Base-by-base conservation (phyloP, 2,888 invertebrate species). In the Vannuccia rotundouncinata region DNA sequence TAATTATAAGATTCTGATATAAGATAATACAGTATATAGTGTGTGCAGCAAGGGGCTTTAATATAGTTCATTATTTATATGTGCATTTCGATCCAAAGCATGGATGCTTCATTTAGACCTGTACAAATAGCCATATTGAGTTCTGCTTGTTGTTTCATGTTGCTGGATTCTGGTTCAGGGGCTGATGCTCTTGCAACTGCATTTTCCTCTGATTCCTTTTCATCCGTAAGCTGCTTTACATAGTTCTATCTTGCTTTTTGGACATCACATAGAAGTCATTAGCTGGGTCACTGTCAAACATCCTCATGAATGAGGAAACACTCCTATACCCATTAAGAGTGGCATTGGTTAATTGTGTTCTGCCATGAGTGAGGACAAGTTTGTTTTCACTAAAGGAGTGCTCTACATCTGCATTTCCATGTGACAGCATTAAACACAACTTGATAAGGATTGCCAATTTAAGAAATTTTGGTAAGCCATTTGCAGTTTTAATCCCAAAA, bases 351-450 rank as follows among this genome's bases (percentile, higher is more conserved):
- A 66, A 66, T 66, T 27, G 66, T 66, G 66, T 66, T 66, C 66
- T 66, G 66, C 66, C 66, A 66, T 66, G 66, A 66, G 66, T 66
- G 66, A 66, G 66, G 66, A 66, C 66, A 66, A 66, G 66, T 22
- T 66, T 66, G 66, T 66, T 66, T 22, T 66, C 66, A 66, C 66
- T 66, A 66, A 66, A 66, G 66, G 66, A 66, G 66, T 27, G 66
- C 66, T 66, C 66, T 66, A 66, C 66, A 22, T 66, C 66, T 66
- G 66, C 5, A 22, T 66, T 66, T 66, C 66, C 66, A 22, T 66
- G 66, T 66, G 66, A 66, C 66, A 66, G 66, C 66, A 27, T 66
- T 66, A 66, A 66, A 66, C 66, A 66, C 66, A 66, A 66, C 66
- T 66, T 66, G 66, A 66, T 66, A 66, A 66, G 66, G 22, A 66